Evolutionary conservation across 2,797 vertebrate genomes (phyloP), one percentile per base, ranked within the genome.

Genomic region (Discoglossus pictus): DNA sequence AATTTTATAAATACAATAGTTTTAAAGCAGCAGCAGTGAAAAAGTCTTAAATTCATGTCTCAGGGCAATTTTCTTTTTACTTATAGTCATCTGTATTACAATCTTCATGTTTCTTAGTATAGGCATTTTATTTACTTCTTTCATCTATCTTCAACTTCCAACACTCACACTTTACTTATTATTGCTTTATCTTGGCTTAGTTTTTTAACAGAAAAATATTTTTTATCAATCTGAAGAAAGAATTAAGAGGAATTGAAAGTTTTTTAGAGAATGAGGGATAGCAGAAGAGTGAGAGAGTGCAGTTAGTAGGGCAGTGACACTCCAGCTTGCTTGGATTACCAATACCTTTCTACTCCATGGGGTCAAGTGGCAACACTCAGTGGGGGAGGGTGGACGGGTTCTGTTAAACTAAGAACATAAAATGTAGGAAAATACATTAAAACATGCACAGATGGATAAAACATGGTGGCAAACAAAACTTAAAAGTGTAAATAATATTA

Each of bases 321-420:
- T 12, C 27, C 39, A 13, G 38, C 25, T 53, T 77, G 77, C 76
- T 79, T 82, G 77, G 78, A 78, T 79, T 79, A 88, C 79, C 86
- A 91, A 86, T 98, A 98, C 97, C 95, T 99, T 98, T 98, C 93
- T 94, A 93, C 93, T 98, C 96, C 96, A 95, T 74, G 94, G 94
- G 81, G 94, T 89, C 90, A 98, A 93, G 89, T 89, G 92, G 88
- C 97, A 99, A 93, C 97, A 99, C 86, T 98, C 94, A 86, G 90
- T 88, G 77, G 94, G 94, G 89, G 95, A 97, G 83, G 92, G 90
- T 81, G 94, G 93, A 82, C 91, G 92, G 82, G 85, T 89, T 86
- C 89, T 92, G 83, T 92, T 90, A 87, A 95, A 97, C 96, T 99
- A 93, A 86, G 92, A 92, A 92, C 59, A 88, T 86, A 83, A 86